A percentile compares a stretch with the other conserved stretches of the same genome.
Conservation (phyloP, 1,140 invertebrate genomes). For the Drosophila sp. region DNA sequence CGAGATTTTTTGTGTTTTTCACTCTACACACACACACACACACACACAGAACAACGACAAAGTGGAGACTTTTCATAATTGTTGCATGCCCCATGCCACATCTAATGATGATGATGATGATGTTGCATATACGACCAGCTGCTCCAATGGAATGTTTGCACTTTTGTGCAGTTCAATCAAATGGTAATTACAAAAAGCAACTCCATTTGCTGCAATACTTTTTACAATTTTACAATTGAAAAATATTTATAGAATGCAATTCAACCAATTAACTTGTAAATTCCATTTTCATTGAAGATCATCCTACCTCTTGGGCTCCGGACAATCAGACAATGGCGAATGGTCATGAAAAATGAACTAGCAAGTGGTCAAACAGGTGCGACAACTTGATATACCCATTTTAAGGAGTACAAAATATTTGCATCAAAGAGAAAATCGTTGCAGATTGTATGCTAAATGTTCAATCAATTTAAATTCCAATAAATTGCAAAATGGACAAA, state of each 20-base stretch:
- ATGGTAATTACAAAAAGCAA: background rate
- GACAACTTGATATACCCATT: background rate
- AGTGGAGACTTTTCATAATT: slow-evolving; percentile 75
- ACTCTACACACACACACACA: slow-evolving; percentile 33
- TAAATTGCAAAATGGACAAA: background rate
- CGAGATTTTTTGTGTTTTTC: slow-evolving; percentile 9
- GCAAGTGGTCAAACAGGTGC: no score
- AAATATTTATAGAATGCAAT: background rate
- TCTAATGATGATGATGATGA: slow-evolving; percentile 38
- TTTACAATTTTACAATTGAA: background rate
- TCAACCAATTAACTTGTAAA: no score
- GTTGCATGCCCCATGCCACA: slow-evolving; percentile 71
- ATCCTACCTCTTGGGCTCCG: no score
- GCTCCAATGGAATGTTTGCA: background rate
- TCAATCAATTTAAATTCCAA: background rate
- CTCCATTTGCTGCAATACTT: background rate
- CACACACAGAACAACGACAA: slow-evolving; percentile 2
- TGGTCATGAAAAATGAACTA: no score
- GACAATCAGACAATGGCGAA: no score
- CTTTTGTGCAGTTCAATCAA: background rate
- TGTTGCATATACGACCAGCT: background rate
- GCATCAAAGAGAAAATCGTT: background rate
- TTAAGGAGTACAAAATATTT: background rate
- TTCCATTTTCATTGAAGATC: no score
- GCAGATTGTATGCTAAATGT: background rate